Evolutionary conservation across 2,888 invertebrate genomes (phyloP).

Genomic region (Yponomeuta cagnagella): DNA sequence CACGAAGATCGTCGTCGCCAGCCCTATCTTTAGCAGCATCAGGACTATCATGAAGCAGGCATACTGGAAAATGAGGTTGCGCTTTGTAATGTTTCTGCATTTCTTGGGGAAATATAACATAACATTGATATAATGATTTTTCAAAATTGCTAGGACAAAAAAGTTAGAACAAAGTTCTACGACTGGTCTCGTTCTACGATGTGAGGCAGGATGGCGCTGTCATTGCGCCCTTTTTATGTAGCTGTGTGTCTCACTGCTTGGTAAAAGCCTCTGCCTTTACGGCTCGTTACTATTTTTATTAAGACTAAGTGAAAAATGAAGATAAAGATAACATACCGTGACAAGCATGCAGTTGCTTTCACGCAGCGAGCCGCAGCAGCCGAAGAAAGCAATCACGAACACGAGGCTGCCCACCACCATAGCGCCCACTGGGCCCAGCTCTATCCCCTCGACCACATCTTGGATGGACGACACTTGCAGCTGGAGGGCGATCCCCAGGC

Average conservation of each 20-base stretch:
- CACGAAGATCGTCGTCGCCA: constrained; percentile 80
- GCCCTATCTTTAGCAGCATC: constrained; percentile 80
- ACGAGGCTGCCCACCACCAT: constrained; percentile 72
- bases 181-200: too few relatives aligned
- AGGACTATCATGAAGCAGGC: constrained; percentile 80
- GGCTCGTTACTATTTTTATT: too few relatives aligned
- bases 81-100: background rate
- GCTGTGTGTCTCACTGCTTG: too few relatives aligned
- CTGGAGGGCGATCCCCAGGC: constrained; percentile 71
- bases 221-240: too few relatives aligned
- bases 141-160: too few relatives aligned
- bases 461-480: constrained; percentile 53
- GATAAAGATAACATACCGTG: constrained; percentile 69
- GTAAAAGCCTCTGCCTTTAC: too few relatives aligned
- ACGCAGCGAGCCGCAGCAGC: constrained; percentile 85
- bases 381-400: constrained; percentile 83
- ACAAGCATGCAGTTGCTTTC: constrained; percentile 86
- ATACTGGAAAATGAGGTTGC: constrained; percentile 71
- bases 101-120: too few relatives aligned
- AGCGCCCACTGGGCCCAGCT: constrained; percentile 50
- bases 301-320: background rate
- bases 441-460: constrained; percentile 40
- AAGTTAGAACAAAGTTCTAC: too few relatives aligned
- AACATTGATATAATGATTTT: too few relatives aligned
- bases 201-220: too few relatives aligned